phyloP scores from a whole-genome alignment of 2,888 invertebrate genomes.

The Ochropleura leucogaster region DNA sequence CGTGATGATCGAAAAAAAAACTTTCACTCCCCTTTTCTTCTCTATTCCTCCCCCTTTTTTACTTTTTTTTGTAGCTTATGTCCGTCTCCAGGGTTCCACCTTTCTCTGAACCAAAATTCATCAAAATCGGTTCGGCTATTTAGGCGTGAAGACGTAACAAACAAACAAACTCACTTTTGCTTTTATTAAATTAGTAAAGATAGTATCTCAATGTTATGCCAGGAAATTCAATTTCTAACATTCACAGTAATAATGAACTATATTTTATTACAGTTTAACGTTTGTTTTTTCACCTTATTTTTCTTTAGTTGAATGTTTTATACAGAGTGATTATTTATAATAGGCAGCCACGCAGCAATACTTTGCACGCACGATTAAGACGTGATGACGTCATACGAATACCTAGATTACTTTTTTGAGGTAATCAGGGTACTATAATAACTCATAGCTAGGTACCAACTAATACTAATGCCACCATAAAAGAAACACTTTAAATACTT shows the following conservation, averaged over 20 bases:
- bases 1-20: too few relatives aligned
- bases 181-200: not conserved
- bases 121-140: too few relatives aligned
- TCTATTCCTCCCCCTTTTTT: too few relatives aligned
- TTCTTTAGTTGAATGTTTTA: slow-evolving; percentile 13
- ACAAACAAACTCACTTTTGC: too few relatives aligned
- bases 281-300: slow-evolving; percentile 11
- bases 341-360: slow-evolving; percentile 39
- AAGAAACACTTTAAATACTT: too few relatives aligned
- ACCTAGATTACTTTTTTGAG: not conserved
- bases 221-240: slow-evolving; percentile 21
- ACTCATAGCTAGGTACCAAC: too few relatives aligned
- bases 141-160: too few relatives aligned
- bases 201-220: not conserved
- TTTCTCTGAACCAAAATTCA: too few relatives aligned
- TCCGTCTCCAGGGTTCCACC: too few relatives aligned
- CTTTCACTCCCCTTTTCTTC: too few relatives aligned
- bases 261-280: slow-evolving; percentile 9
- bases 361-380: slow-evolving; percentile 48
- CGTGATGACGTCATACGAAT: slow-evolving; percentile 22
- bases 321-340: slow-evolving; percentile 39
- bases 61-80: too few relatives aligned
- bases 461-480: too few relatives aligned
- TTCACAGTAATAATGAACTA: slow-evolving; percentile 7
- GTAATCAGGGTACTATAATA: not conserved